Evolutionary conservation across 2,113 vertebrate species (phyloP).

Genomic region (Orientallactaga bullata): DNA sequence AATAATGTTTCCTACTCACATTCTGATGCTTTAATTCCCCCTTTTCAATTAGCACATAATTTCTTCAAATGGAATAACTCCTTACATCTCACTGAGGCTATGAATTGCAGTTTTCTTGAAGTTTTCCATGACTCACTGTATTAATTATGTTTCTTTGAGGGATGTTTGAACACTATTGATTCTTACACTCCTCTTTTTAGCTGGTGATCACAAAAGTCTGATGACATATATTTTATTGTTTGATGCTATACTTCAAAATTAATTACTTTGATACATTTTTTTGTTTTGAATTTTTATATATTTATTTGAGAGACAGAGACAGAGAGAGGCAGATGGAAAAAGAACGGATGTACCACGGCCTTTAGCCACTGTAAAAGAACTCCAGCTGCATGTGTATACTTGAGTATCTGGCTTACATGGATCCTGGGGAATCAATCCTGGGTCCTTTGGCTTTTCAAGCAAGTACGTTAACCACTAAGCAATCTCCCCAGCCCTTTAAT

Average conservation of each 20-base stretch:
- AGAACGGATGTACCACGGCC: no score
- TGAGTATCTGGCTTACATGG: no score
- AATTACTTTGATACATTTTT: slow-evolving; percentile 11
- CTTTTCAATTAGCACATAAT: neutral
- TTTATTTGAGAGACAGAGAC: no score
- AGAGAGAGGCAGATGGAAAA: no score
- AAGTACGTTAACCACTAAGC: no score
- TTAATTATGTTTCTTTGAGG: neutral
- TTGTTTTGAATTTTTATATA: no score
- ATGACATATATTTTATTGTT: slow-evolving; percentile 50
- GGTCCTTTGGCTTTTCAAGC: no score
- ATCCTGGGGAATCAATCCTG: no score
- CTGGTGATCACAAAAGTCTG: neutral
- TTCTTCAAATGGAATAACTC: neutral
- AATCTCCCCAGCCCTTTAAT: no score
- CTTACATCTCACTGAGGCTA: slow-evolving; percentile 10
- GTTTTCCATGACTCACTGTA: neutral
- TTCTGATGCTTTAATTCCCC: neutral
- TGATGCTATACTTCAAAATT: slow-evolving; percentile 33
- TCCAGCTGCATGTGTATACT: no score
- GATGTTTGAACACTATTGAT: neutral
- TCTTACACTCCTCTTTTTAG: neutral
- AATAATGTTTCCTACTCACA: neutral
- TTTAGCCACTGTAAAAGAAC: no score
- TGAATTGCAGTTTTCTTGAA: slow-evolving; percentile 47